Evolutionary conservation across 2,113 vertebrate species (phyloP), one percentile per base, ranked within the genome.

Genomic region (Prionailurus viverrinus): DNA sequence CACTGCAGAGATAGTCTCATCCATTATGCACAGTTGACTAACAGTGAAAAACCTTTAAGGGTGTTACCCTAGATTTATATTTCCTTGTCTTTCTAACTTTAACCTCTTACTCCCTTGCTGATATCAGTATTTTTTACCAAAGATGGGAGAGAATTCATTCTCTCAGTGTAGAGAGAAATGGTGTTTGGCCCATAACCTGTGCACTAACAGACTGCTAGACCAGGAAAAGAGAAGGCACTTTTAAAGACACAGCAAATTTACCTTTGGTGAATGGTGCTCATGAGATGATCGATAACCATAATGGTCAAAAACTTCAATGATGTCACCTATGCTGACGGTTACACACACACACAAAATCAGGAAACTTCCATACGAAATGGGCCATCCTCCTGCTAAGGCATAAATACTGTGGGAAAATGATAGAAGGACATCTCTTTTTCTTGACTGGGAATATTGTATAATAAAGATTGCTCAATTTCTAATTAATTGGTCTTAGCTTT

Each of bases 11-110:
- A 51, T 11, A 66, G 6, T 78, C 29, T 87, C 92, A 84, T 65
- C 53, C 27, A 89, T 95, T 97, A 97, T 63, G 73, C 87, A 96
- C 31, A 89, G 71, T 41, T 93, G 45, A 68, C 12, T 81, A 83
- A 92, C 76, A 63, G 53, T 73, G 48, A 91, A 69, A 94, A 92
- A 31, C 18, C 9, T 45, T 63, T 29, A 89, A 80, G 8, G 4
- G 71, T 87, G 87, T 96, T 53, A 71, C 11, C 8, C 39, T 41
- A 48, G 13, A 41, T 71, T 12, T 51, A 39, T 91, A 90, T 76
- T 9, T 82, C 11, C 66, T 87, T 86, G 16, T 71, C 33, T 97
- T 94, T 80, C 66, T 92, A 33, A 31, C 8, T 84, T 85, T 92
- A 74, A 92, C 11, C 23, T 94, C 53, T 65, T 84, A 27, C 69